Conservation (phyloP, 1,140 invertebrate genomes). For the Caerostris extrusa region DNA sequence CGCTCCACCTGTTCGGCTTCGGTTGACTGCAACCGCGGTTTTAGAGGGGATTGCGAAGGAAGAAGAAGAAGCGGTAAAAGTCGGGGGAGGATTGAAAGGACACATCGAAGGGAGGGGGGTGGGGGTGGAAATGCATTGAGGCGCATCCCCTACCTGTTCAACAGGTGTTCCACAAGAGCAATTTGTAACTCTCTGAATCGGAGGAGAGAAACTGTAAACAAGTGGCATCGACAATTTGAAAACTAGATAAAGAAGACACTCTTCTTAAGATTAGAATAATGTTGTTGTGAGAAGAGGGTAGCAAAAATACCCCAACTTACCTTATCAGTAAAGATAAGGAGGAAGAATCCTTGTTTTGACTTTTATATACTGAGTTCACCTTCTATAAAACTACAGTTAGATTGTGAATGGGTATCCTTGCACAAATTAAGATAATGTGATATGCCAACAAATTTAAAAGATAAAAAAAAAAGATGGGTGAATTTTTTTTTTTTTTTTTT, state of each 20-base stretch:
- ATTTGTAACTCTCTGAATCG: slow-evolving; percentile 70
- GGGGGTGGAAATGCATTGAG: slow-evolving; percentile 63
- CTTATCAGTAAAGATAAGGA: not conserved
- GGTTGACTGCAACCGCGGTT: slow-evolving; percentile 57
- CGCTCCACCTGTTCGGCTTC: slow-evolving; percentile 64
- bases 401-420: too few species aligned
- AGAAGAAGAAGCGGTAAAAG: slow-evolving; percentile 38
- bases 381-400: too few species aligned
- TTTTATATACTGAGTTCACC: too few species aligned
- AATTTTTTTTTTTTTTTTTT: too few species aligned
- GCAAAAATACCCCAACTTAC: not conserved
- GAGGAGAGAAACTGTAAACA: slow-evolving; percentile 65
- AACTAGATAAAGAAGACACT: not conserved
- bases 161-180: slow-evolving; percentile 75
- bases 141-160: slow-evolving; percentile 66
- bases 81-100: slow-evolving; percentile 52
- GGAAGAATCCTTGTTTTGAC: not conserved
- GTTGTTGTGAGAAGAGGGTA: not conserved
- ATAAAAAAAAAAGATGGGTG: too few species aligned
- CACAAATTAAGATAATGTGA: too few species aligned
- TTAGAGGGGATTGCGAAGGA: not conserved
- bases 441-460: too few species aligned
- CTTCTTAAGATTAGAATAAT: not conserved
- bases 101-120: not conserved
- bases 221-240: slow-evolving; percentile 36